A percentile compares a stretch with the other conserved stretches of the same genome.
Evolutionary conservation across 1,140 invertebrate species (phyloP).

Genomic region (Musca domestica): DNA sequence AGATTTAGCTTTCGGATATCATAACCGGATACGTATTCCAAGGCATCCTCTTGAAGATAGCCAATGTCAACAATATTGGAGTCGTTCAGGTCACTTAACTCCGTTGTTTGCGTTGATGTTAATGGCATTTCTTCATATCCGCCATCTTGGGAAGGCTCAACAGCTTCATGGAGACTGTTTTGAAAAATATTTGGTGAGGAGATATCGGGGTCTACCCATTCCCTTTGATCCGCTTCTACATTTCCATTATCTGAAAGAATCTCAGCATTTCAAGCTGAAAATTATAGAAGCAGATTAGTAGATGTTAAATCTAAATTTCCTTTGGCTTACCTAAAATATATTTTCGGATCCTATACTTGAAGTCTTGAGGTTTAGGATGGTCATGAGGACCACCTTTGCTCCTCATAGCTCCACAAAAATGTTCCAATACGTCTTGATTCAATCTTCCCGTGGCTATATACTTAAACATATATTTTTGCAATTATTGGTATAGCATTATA

Average conservation of each 20-base stretch:
- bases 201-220: background rate
- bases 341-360: constrained; percentile 32
- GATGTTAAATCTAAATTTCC: background rate
- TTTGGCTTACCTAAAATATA: background rate
- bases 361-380: constrained; percentile 36
- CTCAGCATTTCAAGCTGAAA: background rate
- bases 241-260: background rate
- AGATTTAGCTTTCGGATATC: constrained; percentile 17
- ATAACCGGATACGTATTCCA: constrained; percentile 12
- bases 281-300: background rate
- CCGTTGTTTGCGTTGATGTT: background rate
- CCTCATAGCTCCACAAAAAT: constrained; percentile 38
- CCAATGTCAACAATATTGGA: background rate
- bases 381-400: constrained; percentile 34
- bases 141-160: background rate
- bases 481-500: background rate
- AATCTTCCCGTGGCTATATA: constrained; percentile 35
- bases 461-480: constrained; percentile 21
- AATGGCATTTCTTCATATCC: background rate
- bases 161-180: background rate
- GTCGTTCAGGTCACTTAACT: background rate
- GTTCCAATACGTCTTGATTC: constrained; percentile 43
- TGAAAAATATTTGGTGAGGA: background rate
- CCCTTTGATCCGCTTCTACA: background rate
- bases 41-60: constrained; percentile 1